Conservation (phyloP, 2,113 vertebrate genomes). For the Brachyhypopomus gauderio region DNA sequence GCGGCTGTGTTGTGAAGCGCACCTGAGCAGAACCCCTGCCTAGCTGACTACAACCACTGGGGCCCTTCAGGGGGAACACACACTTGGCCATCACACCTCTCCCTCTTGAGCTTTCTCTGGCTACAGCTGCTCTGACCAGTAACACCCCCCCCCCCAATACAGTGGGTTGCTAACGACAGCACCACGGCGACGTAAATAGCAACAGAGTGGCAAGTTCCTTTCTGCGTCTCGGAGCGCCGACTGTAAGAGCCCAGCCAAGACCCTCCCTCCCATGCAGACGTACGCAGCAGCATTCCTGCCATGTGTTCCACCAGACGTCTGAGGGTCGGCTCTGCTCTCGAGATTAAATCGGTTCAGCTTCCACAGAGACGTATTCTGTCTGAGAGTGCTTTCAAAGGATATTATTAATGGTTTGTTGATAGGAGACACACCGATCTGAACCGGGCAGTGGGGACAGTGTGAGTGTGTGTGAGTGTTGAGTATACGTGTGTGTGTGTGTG, state of each 20-base stretch:
- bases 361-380: too few relatives aligned
- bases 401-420: background rate
- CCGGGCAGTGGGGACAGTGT: background rate
- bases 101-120: background rate
- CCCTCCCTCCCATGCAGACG: background rate
- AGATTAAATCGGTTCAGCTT: too few relatives aligned
- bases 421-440: background rate
- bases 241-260: constrained; percentile 8
- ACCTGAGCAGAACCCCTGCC: too few relatives aligned
- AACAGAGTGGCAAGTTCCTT: constrained; percentile 41
- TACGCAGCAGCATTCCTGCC: background rate
- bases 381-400: background rate
- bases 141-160: constrained; percentile 51
- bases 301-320: too few relatives aligned
- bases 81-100: background rate
- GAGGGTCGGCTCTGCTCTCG: too few relatives aligned
- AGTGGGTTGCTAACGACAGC: constrained; percentile 37
- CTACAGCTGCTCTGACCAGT: constrained; percentile 48
- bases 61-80: too few relatives aligned
- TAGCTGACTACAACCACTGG: too few relatives aligned
- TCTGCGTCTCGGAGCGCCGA: constrained; percentile 17
- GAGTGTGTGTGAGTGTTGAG: background rate
- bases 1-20: too few relatives aligned
- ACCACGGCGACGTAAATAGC: constrained; percentile 63
- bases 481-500: background rate